phyloP scores from a whole-genome alignment of 2,113 vertebrate genomes.

The Urocolius indicus region DNA sequence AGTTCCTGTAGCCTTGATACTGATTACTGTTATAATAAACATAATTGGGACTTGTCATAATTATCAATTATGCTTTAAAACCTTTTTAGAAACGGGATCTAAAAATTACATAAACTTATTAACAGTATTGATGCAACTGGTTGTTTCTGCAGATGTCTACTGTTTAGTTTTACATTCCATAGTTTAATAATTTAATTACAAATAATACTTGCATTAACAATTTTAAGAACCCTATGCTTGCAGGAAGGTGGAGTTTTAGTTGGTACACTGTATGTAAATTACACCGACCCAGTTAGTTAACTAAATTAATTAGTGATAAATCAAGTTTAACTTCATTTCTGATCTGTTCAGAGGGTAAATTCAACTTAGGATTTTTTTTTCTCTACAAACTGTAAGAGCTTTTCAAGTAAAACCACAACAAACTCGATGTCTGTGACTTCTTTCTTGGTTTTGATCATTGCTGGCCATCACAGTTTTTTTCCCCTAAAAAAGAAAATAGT shows the following conservation, averaged over 20 bases:
- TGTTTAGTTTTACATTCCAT: conserved; percentile 81
- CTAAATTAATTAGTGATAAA: conserved; percentile 58
- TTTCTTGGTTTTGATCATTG: conserved; percentile 70
- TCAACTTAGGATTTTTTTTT: conserved; percentile 38
- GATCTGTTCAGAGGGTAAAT: conserved; percentile 67
- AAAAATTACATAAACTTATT: conserved; percentile 70
- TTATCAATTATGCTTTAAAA: conserved; percentile 60
- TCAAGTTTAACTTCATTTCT: conserved; percentile 71
- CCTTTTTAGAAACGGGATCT: conserved; percentile 66
- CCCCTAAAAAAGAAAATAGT: conserved; percentile 69
- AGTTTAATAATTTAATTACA: conserved; percentile 71
- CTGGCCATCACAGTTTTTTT: conserved; percentile 70
- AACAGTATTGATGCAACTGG: conserved; percentile 71
- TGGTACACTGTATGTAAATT: conserved; percentile 71
- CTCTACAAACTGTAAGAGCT: conserved; percentile 60
- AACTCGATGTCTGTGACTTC: conserved; percentile 74
- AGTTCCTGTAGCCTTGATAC: conserved; percentile 65
- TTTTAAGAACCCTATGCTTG: conserved; percentile 48
- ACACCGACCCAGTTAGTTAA: conserved; percentile 55
- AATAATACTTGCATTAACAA: conserved; percentile 67
- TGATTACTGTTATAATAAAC: conserved; percentile 61
- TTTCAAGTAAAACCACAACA: conserved; percentile 72
- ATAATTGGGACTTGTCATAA: conserved; percentile 55
- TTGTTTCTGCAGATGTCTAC: conserved; percentile 69
- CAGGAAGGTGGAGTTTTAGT: conserved; percentile 54